Base-by-base conservation (phyloP, 1,140 invertebrate species). In the Propsilocerus akamusi region DNA sequence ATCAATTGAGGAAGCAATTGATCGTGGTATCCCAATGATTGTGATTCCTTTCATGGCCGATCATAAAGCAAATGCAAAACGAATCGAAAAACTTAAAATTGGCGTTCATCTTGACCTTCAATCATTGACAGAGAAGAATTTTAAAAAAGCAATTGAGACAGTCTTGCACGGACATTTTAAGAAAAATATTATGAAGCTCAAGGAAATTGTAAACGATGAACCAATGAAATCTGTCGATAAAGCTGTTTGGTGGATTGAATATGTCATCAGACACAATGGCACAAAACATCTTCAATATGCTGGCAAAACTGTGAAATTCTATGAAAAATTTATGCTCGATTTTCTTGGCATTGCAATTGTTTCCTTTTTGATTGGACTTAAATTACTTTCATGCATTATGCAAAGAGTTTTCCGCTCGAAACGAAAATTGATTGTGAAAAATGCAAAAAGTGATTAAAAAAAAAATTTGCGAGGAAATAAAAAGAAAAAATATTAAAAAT, bases 201-300 rank as follows among this genome's bases (percentile, higher is more conserved):
- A 20, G n/a, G 46, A 47, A 47, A n/a, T 47, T 1, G 46, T 47
- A 1, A 23, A 47, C 5, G 52, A 51, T 41, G 4, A 26, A 23
- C 32, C 46, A 28, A 46, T 51, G 37, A 51, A 34, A 46, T 37
- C 48, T 8, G n/a, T 49, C 11, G 51, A 52, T 46, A 34, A 25
- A 58, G 51, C n/a, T 26, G 56, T 59, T 53, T 63, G 56, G 54
- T 59, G 62, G 10, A 63, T 57, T 37, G 57, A 55, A 51, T 55
- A 52, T 46, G 51, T 52, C 4, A 24, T 49, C 8, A 26, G 51
- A 14, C 51, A 52, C 23, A 12, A 25, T 5, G 34, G 34, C 5
- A 41, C 34, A 20, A 20, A 20, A 20, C 34, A 41, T 41, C 22
- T 41, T 6, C 14, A 41, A 2, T 41, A 41, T 41, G 4, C n/a